phyloP scores from a whole-genome alignment of 2,113 vertebrate genomes.

The Carassius gibelio region DNA sequence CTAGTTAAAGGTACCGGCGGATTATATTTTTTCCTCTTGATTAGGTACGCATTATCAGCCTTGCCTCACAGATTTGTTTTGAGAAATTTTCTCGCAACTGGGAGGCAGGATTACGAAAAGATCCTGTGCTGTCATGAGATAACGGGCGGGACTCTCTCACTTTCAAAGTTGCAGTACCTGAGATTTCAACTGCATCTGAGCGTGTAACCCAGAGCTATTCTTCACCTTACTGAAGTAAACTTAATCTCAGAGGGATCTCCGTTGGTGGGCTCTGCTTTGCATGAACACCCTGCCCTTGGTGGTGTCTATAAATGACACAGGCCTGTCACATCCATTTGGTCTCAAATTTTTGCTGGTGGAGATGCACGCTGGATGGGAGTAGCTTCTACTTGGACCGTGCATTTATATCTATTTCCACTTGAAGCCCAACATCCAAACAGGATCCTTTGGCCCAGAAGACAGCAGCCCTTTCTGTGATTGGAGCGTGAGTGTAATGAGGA shows the following conservation, averaged over 20 bases:
- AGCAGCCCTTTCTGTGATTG: slow-evolving; percentile 33
- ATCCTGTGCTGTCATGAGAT: slow-evolving; percentile 34
- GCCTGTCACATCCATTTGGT: slow-evolving; percentile 59
- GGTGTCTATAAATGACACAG: slow-evolving; percentile 51
- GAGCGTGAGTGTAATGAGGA: not conserved
- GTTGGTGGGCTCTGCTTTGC: slow-evolving; percentile 43
- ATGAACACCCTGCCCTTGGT: slow-evolving; percentile 55
- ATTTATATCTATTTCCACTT: slow-evolving; percentile 62
- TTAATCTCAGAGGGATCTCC: not conserved
- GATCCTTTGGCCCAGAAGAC: slow-evolving; percentile 31
- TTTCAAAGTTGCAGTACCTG: not conserved
- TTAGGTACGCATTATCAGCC: slow-evolving; percentile 56
- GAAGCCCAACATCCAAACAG: slow-evolving; percentile 52
- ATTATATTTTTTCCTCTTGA: slow-evolving; percentile 49
- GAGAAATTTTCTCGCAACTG: slow-evolving; percentile 58
- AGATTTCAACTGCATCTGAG: not conserved
- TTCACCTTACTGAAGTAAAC: slow-evolving; percentile 26
- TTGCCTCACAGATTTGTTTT: slow-evolving; percentile 58
- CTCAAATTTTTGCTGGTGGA: slow-evolving; percentile 25
- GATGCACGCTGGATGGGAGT: slow-evolving; percentile 45
- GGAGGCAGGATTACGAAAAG: slow-evolving; percentile 54
- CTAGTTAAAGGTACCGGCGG: slow-evolving; percentile 51
- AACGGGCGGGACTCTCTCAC: not conserved
- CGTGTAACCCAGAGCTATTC: slow-evolving; percentile 3
- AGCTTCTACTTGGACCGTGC: slow-evolving; percentile 36